Evolutionary conservation across 2,113 vertebrate species (phyloP), one percentile per base, ranked within the genome.

Genomic region (Zosterops hypoxanthus): DNA sequence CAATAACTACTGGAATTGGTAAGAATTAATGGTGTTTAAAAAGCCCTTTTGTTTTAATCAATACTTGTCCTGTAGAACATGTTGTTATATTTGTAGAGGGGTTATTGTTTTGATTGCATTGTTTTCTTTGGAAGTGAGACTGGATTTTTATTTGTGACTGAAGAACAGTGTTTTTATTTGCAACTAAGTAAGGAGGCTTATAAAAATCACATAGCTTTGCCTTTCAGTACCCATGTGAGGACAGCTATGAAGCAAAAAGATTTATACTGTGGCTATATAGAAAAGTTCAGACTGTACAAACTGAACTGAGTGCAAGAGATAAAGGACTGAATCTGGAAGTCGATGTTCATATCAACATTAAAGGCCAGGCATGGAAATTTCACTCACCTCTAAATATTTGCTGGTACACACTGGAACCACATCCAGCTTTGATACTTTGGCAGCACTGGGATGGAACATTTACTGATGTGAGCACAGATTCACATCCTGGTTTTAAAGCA

Each of bases 1-100:
- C 98, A 97, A 96, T 95, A 97, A 97, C 98, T 83, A 97, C 98
- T 82, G 96, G 97, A 98, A 94, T 96, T 90, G 98, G 99, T 99
- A 98, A 98, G 98, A 97, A 97, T 97, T 95, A 97, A 96, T 92
- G 85, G 59, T 95, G 76, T 97, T 96, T 95, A 57, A 97, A 97
- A 95, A 96, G 50, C 39, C 76, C 36, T 91, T 98, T 97, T 97
- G 79, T 98, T 98, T 96, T 90, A 97, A 97, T 98, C 95, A 97
- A 95, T 97, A 97, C 68, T 97, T 92, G 79, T 92, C 96, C 92
- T 98, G 95, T 97, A 95, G 63, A 93, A 95, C 97, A 97, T 68
- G 76, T 9, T 97, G 97, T 97, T 96, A 26, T 78, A 65, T 88
- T 96, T 97, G 92, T 96, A 81, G 75, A 66, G 71, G 28, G 15